Conservation (phyloP, 1,140 invertebrate genomes). For the Limonius californicus region DNA sequence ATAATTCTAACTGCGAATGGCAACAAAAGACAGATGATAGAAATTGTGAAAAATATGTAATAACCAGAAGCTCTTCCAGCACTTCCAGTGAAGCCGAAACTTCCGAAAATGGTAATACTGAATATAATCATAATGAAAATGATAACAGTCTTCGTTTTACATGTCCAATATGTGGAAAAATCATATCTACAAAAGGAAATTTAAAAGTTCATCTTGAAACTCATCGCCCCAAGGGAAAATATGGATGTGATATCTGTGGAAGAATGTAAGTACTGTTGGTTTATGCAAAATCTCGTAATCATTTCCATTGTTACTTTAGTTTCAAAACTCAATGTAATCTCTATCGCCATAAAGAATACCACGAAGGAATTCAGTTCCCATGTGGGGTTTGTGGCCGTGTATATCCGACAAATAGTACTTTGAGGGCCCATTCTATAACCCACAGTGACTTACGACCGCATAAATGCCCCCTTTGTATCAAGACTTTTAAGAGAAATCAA, state of each 20-base stretch:
- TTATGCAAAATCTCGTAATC: not conserved
- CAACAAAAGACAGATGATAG: not conserved
- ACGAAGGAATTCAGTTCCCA: conserved; percentile 59
- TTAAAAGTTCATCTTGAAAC: conserved; percentile 63
- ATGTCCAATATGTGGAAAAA: conserved; percentile 61
- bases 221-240: conserved; percentile 60
- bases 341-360: conserved; percentile 62
- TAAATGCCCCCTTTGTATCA: conserved; percentile 66
- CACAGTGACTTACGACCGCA: conserved; percentile 67
- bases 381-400: conserved; percentile 66
- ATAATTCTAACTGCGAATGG: not conserved
- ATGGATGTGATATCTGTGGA: conserved; percentile 64
- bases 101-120: conserved; percentile 4
- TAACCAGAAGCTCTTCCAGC: not conserved
- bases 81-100: conserved; percentile 11
- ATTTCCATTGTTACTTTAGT: conserved; percentile 47
- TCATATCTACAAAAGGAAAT: conserved; percentile 60
- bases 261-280: conserved; percentile 57
- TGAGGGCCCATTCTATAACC: conserved; percentile 67
- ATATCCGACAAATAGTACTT: conserved; percentile 65
- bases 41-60: not conserved
- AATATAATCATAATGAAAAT: conserved; percentile 15
- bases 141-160: conserved; percentile 27
- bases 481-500: conserved; percentile 72
- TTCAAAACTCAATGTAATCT: conserved; percentile 68